Evolutionary conservation across 1,140 invertebrate species (phyloP).

Genomic region (Brachionus asplanchnoidis): DNA sequence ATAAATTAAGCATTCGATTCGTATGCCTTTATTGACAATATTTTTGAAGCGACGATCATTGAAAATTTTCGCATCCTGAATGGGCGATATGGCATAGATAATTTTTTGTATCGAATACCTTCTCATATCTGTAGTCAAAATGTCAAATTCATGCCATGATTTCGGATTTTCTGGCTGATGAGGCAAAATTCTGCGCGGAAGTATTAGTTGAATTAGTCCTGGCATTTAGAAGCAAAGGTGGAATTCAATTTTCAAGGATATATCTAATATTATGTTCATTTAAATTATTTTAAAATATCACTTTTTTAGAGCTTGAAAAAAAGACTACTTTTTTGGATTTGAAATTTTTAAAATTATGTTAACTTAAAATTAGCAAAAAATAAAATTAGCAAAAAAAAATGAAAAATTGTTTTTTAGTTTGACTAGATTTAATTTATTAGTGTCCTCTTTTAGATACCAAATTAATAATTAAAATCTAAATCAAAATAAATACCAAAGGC

Average conservation of each 20-base stretch:
- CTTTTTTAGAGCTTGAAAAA: background rate
- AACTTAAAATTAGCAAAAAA: background rate
- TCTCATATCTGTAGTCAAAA: constrained; percentile 14
- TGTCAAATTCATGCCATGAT: constrained; percentile 16
- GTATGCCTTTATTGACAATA: background rate
- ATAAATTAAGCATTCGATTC: constrained; percentile 9
- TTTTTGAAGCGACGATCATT: constrained; percentile 1
- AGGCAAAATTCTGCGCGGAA: background rate
- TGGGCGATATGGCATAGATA: background rate
- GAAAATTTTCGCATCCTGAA: background rate
- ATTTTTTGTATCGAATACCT: constrained; percentile 7
- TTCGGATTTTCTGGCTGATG: background rate
- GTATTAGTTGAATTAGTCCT: background rate
- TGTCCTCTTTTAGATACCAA: background rate
- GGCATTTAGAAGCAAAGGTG: background rate
- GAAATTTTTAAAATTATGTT: background rate
- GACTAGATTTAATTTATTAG: background rate
- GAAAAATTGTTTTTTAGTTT: background rate
- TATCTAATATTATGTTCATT: background rate
- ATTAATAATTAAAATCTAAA: background rate
- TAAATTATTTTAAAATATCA: background rate
- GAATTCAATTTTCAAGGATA: background rate
- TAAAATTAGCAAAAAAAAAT: background rate
- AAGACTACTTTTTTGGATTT: background rate
- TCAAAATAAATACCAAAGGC: background rate